Percentiles rank a stretch among this genome's conserved stretches.
Conservation (phyloP, 2,113 vertebrate genomes). For the Spheniscus mendiculus region DNA sequence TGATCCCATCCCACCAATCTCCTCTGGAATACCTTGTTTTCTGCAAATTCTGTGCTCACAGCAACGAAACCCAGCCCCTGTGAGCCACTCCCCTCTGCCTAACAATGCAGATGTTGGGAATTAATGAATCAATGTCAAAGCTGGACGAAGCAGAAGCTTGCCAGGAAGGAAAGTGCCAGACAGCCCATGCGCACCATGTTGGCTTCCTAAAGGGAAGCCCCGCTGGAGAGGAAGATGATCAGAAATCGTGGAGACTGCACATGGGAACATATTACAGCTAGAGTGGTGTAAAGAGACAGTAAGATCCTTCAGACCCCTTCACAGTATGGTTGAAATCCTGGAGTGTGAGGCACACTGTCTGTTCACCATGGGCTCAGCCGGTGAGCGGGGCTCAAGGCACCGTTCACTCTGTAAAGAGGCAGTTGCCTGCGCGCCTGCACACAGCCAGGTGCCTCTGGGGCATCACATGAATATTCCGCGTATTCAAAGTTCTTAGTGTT, state of each 20-base stretch:
- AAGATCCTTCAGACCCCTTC: not conserved
- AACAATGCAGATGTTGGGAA: not conserved
- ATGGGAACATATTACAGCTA: not conserved
- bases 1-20: not conserved
- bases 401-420: accelerated
- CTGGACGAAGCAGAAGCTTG: not conserved
- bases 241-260: not conserved
- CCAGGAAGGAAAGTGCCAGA: not conserved
- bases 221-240: not conserved
- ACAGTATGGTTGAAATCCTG: not conserved
- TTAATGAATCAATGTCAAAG: not conserved
- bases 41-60: not conserved
- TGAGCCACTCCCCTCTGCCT: conserved; percentile 1
- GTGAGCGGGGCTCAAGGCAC: not conserved
- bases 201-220: not conserved
- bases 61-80: not conserved
- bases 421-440: not conserved
- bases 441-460: not conserved
- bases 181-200: not conserved
- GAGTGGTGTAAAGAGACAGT: not conserved
- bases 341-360: accelerated
- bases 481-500: not conserved
- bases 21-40: not conserved
- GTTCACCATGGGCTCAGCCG: not conserved
- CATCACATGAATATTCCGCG: not conserved